Percentiles rank a stretch among this genome's conserved stretches.
Conservation (phyloP, 1,140 invertebrate genomes). For the Globodera rostochiensis region DNA sequence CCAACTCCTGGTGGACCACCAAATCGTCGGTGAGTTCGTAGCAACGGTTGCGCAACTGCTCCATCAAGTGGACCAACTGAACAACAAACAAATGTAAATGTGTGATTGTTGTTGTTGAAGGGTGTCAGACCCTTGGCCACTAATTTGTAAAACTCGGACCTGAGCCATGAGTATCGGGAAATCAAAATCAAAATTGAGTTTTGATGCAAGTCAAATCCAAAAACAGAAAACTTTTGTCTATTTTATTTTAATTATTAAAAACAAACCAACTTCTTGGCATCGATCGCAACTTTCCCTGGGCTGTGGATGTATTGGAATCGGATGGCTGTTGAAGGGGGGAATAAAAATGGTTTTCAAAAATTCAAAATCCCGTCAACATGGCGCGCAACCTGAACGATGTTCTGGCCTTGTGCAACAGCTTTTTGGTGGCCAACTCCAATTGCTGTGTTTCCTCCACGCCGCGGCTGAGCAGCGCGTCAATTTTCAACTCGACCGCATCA, state of each 20-base stretch:
- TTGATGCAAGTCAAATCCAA: too few relatives aligned
- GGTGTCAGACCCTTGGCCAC: too few relatives aligned
- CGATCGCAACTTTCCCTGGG: constrained; percentile 34
- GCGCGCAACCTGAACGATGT: constrained; percentile 27
- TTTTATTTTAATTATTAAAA: not conserved
- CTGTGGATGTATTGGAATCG: not conserved
- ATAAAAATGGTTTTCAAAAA: not conserved
- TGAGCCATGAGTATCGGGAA: too few relatives aligned
- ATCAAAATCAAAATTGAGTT: too few relatives aligned
- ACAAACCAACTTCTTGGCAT: constrained; percentile 34
- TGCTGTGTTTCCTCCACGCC: constrained; percentile 28
- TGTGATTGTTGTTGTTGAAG: not conserved
- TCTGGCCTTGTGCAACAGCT: constrained; percentile 34
- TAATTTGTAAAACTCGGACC: too few relatives aligned
- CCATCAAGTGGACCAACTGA: constrained; percentile 1
- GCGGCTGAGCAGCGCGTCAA: constrained; percentile 1
- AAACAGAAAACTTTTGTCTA: too few relatives aligned
- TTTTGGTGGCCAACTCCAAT: constrained; percentile 37
- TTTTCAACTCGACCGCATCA: constrained; percentile 10
- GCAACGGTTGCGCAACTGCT: constrained; percentile 40
- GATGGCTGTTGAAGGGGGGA: not conserved
- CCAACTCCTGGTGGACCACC: constrained; percentile 43
- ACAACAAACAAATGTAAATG: not conserved
- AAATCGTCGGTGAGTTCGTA: constrained; percentile 48
- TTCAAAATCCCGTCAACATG: not conserved